Evolutionary conservation across 2,888 invertebrate genomes (phyloP).

Genomic region (Brachycybe producta): DNA sequence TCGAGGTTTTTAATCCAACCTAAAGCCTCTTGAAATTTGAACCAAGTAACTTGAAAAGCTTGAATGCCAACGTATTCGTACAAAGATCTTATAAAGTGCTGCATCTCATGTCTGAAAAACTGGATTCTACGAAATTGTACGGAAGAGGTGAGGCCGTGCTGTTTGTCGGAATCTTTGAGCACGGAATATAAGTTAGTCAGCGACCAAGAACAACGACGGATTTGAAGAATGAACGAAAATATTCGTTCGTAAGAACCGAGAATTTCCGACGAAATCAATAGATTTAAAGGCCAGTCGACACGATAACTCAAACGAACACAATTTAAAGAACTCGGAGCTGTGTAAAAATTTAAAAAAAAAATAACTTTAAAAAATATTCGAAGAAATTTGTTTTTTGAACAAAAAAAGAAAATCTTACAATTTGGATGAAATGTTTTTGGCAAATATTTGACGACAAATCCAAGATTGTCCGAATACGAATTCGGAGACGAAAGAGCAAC

Average conservation of each 20-base stretch:
- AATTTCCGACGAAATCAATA: neutral
- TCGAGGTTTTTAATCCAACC: neutral
- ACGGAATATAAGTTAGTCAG: neutral
- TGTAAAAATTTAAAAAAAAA: neutral
- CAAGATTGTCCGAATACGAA: neutral
- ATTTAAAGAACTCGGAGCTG: neutral
- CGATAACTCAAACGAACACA: neutral
- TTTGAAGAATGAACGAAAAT: neutral
- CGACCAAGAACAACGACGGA: neutral
- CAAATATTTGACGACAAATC: neutral
- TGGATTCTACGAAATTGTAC: neutral
- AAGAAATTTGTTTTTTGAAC: neutral
- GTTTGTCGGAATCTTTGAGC: neutral
- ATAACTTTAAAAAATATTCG: neutral
- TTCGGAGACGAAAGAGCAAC: neutral
- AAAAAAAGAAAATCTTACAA: neutral
- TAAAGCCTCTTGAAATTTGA: neutral
- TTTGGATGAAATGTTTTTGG: neutral
- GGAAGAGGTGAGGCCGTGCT: neutral
- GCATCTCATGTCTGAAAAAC: constrained; percentile 7
- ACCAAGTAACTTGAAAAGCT: neutral
- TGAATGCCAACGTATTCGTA: neutral
- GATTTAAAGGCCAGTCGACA: neutral
- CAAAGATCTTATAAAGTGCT: constrained; percentile 1
- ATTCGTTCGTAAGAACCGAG: neutral